These are phyloP conservation scores for Lepisosteus osseus DNA, from an alignment of 2,113 vertebrate species.

Conservation along the genomic window DNA sequence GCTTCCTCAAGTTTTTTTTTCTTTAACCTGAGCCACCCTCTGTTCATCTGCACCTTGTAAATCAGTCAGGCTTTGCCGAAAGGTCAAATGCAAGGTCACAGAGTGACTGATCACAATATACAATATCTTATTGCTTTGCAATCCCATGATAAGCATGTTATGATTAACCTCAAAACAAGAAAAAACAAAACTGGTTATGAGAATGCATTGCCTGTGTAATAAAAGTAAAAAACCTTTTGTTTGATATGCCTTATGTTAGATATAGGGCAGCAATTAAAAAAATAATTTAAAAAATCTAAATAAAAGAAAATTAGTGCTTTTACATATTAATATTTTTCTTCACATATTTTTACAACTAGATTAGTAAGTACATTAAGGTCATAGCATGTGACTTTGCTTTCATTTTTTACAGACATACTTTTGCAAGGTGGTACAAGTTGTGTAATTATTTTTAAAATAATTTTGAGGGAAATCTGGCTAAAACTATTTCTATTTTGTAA, in stretches of 20 bases:
- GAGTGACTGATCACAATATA: slow-evolving; percentile 3
- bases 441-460: slow-evolving; percentile 37
- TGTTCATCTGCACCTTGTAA: neutral
- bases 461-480: slow-evolving; percentile 13
- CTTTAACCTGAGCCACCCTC: neutral
- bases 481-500: too few relatives aligned
- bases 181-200: neutral
- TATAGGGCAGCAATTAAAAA: neutral
- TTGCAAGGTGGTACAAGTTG: slow-evolving; percentile 14
- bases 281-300: slow-evolving; percentile 18
- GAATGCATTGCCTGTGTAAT: neutral
- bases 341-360: slow-evolving; percentile 55
- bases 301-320: slow-evolving; percentile 62
- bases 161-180: neutral
- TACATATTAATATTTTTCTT: slow-evolving; percentile 61
- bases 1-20: neutral
- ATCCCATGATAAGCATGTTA: neutral
- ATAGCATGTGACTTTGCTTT: too few relatives aligned
- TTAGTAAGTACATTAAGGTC: slow-evolving; percentile 27
- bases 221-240: slow-evolving; percentile 23
- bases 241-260: slow-evolving; percentile 23
- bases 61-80: neutral
- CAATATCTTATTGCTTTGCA: neutral
- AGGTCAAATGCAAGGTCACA: slow-evolving; percentile 1
- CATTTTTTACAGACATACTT: slow-evolving; percentile 5